Evolutionary conservation across 2,113 vertebrate species (phyloP).

Genomic region (Coregonus clupeaformis): DNA sequence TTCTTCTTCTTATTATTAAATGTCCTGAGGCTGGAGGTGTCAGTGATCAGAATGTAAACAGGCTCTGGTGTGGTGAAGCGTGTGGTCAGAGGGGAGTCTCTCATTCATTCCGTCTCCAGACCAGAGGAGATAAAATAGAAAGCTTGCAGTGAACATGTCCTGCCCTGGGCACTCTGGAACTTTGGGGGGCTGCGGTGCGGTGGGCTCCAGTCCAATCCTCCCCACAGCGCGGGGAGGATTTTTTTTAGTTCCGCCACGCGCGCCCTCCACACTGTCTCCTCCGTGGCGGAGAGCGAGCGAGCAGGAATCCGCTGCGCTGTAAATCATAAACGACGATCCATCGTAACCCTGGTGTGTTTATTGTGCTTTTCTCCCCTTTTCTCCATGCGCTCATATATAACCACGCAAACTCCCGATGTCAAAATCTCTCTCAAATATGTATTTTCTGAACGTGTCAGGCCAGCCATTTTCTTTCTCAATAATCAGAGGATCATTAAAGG

Average conservation of each 20-base stretch:
- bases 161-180: neutral
- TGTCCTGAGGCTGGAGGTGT: slow-evolving; percentile 2
- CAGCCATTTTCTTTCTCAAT: slow-evolving; percentile 4
- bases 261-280: slow-evolving; percentile 40
- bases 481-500: neutral
- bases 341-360: slow-evolving; percentile 65
- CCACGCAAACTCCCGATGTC: slow-evolving; percentile 45
- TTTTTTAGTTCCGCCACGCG: slow-evolving; percentile 62
- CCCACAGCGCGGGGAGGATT: slow-evolving; percentile 53
- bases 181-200: slow-evolving; percentile 6
- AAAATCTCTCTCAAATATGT: slow-evolving; percentile 33
- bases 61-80: slow-evolving; percentile 10
- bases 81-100: slow-evolving; percentile 15
- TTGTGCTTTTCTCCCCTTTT: slow-evolving; percentile 58
- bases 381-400: slow-evolving; percentile 59
- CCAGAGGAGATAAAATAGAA: slow-evolving; percentile 20
- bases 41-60: neutral
- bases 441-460: slow-evolving; percentile 18
- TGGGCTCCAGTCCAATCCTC: slow-evolving; percentile 38
- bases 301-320: slow-evolving; percentile 62
- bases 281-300: slow-evolving; percentile 38
- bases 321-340: slow-evolving; percentile 68
- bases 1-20: too few relatives aligned
- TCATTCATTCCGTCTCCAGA: slow-evolving; percentile 24
- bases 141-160: slow-evolving; percentile 34